phyloP scores from a whole-genome alignment of 2,888 invertebrate species.

The Polia nebulosa region DNA sequence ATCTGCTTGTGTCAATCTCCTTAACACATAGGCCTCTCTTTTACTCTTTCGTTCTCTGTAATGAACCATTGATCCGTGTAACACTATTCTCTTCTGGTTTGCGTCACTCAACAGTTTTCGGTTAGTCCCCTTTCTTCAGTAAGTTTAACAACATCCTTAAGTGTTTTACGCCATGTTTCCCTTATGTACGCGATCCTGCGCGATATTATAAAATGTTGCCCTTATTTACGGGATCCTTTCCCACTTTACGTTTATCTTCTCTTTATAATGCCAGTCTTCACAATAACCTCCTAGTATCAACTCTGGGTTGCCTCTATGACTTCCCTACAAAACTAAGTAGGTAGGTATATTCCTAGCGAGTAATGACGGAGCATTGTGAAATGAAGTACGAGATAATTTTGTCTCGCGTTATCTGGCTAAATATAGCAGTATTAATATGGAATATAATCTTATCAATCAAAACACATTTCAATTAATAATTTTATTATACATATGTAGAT shows the following conservation, averaged over 20 bases:
- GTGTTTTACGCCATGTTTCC: neutral
- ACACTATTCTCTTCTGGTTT: neutral
- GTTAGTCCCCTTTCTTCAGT: neutral
- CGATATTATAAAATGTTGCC: neutral
- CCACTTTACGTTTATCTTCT: neutral
- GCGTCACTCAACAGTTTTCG: neutral
- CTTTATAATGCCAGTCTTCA: neutral
- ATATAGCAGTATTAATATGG: constrained; percentile 2
- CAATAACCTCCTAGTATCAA: neutral
- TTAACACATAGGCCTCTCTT: neutral
- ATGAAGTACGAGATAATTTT: constrained; percentile 19
- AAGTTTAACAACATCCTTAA: neutral
- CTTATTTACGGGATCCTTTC: neutral
- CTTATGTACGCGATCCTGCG: neutral
- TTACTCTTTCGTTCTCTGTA: neutral
- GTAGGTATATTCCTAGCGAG: neutral
- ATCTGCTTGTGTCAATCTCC: neutral
- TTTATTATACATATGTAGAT: neutral
- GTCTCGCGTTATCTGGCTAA: neutral
- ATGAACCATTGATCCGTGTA: neutral
- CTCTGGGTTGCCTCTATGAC: neutral
- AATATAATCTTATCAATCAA: constrained; percentile 9
- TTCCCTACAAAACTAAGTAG: constrained; percentile 5
- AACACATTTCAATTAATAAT: neutral
- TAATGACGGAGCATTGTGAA: constrained; percentile 26